Conservation (phyloP, 2,888 invertebrate species). For the Apamea sordens region DNA sequence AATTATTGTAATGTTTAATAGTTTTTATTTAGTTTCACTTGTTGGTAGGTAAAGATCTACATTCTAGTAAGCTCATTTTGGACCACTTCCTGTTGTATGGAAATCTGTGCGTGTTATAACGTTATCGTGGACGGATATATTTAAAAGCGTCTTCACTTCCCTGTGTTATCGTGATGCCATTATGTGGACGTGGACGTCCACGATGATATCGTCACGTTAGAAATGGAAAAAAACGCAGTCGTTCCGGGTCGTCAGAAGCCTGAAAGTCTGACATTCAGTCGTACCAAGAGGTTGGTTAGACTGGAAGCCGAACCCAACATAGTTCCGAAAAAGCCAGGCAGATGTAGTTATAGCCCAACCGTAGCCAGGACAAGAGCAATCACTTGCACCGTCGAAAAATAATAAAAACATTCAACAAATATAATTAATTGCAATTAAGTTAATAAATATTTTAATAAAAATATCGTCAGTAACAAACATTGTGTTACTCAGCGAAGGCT, state of each 20-base stretch:
- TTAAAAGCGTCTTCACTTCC: too few species aligned
- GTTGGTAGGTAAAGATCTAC: not conserved
- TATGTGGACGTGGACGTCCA: too few species aligned
- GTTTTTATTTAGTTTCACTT: not conserved
- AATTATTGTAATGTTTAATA: conserved; percentile 18
- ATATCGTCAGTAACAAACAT: not conserved
- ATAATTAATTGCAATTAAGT: conserved; percentile 2
- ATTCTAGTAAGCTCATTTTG: not conserved
- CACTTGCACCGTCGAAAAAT: not conserved
- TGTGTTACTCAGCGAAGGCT: not conserved
- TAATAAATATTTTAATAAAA: not conserved
- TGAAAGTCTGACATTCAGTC: not conserved
- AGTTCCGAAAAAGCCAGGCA: not conserved
- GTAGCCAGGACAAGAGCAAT: not conserved
- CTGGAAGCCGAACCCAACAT: not conserved
- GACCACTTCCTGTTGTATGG: not conserved
- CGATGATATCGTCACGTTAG: too few species aligned
- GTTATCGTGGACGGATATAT: too few species aligned
- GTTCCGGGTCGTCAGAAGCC: not conserved
- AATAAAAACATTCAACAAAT: conserved; percentile 2
- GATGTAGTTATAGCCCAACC: not conserved
- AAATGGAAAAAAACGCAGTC: too few species aligned
- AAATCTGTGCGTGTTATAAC: too few species aligned
- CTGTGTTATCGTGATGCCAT: too few species aligned
- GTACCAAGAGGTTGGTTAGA: not conserved